phyloP scores from a whole-genome alignment of 2,888 invertebrate species.

The Amphipyra berbera region DNA sequence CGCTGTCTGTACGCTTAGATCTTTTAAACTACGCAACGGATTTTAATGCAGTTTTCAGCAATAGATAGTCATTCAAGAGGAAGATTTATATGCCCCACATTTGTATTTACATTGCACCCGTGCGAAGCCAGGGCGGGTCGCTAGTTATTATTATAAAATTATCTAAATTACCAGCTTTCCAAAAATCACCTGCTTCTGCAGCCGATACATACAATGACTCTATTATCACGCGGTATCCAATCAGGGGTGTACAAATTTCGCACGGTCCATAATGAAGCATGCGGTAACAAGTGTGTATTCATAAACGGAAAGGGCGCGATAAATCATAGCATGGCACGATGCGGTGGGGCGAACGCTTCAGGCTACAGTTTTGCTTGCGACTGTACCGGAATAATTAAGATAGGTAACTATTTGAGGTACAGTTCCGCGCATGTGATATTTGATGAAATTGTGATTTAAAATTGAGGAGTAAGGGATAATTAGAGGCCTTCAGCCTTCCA shows the following conservation, averaged over 20 bases:
- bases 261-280: conserved; percentile 83
- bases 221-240: conserved; percentile 83
- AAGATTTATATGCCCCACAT: too few species aligned
- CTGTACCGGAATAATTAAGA: conserved; percentile 57
- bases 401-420: background rate
- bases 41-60: too few species aligned
- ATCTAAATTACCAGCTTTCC: background rate
- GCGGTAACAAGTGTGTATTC: conserved; percentile 88
- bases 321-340: conserved; percentile 78
- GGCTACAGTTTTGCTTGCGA: conserved; percentile 67
- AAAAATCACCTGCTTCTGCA: conserved; percentile 47
- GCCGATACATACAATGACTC: conserved; percentile 74
- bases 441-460: background rate
- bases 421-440: conserved; percentile 5
- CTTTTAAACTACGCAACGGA: too few species aligned
- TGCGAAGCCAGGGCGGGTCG: too few species aligned
- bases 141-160: too few species aligned
- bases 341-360: conserved; percentile 42
- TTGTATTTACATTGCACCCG: too few species aligned
- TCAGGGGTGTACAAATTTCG: conserved; percentile 83
- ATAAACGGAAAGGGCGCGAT: conserved; percentile 85
- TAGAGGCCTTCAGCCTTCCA: too few species aligned
- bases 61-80: too few species aligned
- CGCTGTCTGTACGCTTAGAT: too few species aligned
- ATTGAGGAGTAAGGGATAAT: too few species aligned